A percentile compares a stretch with the other conserved stretches of the same genome.
Evolutionary conservation across 2,113 vertebrate species (phyloP).

Genomic region (Daubentonia madagascariensis): DNA sequence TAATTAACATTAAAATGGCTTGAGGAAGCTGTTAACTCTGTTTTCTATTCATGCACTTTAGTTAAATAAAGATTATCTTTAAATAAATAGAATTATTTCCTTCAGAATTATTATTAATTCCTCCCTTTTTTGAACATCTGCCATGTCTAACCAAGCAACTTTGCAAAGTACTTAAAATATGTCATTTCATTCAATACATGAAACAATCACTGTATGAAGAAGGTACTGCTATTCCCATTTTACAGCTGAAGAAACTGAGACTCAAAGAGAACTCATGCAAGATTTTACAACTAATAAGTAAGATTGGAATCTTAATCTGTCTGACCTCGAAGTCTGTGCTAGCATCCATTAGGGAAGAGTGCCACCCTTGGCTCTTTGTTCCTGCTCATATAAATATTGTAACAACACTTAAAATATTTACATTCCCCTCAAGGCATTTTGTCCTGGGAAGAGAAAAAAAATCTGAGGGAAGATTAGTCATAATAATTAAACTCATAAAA

Average conservation of each 20-base stretch:
- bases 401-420: constrained; percentile 57
- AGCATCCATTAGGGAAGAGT: not conserved
- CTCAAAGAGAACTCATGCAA: not conserved
- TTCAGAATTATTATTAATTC: not conserved
- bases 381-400: constrained; percentile 46
- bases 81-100: not conserved
- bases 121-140: not conserved
- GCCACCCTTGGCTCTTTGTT: not conserved
- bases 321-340: not conserved
- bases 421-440: constrained; percentile 55
- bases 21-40: not conserved
- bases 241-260: not conserved
- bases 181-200: not conserved
- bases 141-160: not conserved
- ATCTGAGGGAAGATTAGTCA: constrained; percentile 47
- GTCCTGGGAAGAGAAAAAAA: constrained; percentile 15
- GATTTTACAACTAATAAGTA: not conserved
- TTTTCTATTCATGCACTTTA: not conserved
- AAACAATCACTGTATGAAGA: not conserved
- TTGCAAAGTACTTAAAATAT: not conserved
- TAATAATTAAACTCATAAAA: constrained; percentile 68
- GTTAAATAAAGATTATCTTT: not conserved
- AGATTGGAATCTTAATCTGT: not conserved
- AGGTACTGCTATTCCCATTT: not conserved
- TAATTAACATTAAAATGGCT: constrained; percentile 26